Conservation (phyloP, 2,888 invertebrate genomes). For the Aplocera efformata region DNA sequence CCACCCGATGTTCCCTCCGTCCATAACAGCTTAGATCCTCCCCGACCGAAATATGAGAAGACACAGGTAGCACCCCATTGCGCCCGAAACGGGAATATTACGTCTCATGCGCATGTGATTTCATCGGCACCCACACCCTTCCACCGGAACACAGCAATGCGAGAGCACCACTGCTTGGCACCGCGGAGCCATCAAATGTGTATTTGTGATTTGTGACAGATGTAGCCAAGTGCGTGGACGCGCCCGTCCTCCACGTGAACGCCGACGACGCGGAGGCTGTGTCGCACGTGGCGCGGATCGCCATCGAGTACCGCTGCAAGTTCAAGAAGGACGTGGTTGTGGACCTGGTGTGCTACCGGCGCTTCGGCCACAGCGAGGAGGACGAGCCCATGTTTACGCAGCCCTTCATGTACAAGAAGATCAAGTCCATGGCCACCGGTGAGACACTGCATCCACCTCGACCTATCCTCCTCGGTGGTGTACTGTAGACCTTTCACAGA, state of each 20-base stretch:
- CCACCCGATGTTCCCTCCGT: no score
- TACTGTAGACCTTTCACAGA: no score
- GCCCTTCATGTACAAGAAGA: constrained; percentile 95
- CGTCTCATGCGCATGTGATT: no score
- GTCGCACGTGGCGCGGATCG: constrained; percentile 91
- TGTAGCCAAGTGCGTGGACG: constrained; percentile 93
- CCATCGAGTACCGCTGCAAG: constrained; percentile 92
- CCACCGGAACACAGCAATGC: no score
- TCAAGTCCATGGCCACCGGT: constrained; percentile 82
- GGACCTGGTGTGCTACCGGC: constrained; percentile 91
- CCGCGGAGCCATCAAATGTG: no score
- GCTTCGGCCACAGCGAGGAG: constrained; percentile 95
- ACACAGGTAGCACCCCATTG: no score
- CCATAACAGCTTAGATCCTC: no score
- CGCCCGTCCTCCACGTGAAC: constrained; percentile 97
- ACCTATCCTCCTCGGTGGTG: no score
- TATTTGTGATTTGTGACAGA: constrained; percentile 62
- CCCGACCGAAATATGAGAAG: no score
- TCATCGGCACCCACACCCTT: neutral
- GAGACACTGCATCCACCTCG: constrained; percentile 5
- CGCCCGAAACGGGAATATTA: neutral
- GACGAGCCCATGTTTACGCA: constrained; percentile 98
- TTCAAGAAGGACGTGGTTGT: constrained; percentile 94
- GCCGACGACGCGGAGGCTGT: constrained; percentile 96
- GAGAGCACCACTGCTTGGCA: neutral